Conservation (phyloP, 2,888 invertebrate genomes). For the Sylvicola fuscatus region DNA sequence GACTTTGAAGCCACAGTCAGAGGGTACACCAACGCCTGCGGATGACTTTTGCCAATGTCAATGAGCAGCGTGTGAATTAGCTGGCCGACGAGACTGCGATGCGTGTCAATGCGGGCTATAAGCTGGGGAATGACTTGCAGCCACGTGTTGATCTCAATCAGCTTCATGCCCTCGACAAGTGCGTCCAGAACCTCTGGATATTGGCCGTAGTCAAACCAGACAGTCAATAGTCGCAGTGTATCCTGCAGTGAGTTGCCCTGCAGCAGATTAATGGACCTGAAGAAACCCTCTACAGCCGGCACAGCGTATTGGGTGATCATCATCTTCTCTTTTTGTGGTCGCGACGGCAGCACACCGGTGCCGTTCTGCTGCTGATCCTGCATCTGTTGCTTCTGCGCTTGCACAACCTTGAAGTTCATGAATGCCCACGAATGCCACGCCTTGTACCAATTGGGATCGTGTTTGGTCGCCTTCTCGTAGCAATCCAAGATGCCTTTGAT, state of each 20-base stretch:
- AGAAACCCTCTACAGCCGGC: slow-evolving; percentile 88
- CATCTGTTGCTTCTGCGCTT: slow-evolving; percentile 21
- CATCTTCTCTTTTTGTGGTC: slow-evolving; percentile 17
- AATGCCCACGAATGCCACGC: slow-evolving; percentile 99
- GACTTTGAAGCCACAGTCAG: slow-evolving; percentile 95
- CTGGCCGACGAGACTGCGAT: slow-evolving; percentile 67
- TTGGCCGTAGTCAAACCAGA: slow-evolving; percentile 98
- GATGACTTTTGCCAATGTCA: slow-evolving; percentile 95
- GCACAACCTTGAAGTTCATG: slow-evolving; percentile 86
- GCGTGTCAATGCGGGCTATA: slow-evolving; percentile 94
- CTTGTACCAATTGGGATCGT: slow-evolving; percentile 63
- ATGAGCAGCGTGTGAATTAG: slow-evolving; percentile 84
- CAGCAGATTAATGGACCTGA: slow-evolving; percentile 82
- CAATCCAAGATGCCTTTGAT: slow-evolving; percentile 28
- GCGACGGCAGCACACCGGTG: slow-evolving; percentile 1
- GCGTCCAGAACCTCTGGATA: slow-evolving; percentile 87
- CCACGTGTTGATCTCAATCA: slow-evolving; percentile 96
- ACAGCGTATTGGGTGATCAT: slow-evolving; percentile 59
- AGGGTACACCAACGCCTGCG: slow-evolving; percentile 93
- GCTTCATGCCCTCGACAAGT: slow-evolving; percentile 73
- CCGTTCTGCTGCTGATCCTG: slow-evolving; percentile 14
- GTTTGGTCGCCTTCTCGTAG: slow-evolving; percentile 23
- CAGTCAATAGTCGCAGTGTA: slow-evolving; percentile 78
- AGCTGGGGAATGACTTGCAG: slow-evolving; percentile 97
- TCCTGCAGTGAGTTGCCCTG: slow-evolving; percentile 90